These are phyloP conservation scores for Nyctibius grandis DNA, from an alignment of 2,797 vertebrate species.

Conservation along the genomic window DNA sequence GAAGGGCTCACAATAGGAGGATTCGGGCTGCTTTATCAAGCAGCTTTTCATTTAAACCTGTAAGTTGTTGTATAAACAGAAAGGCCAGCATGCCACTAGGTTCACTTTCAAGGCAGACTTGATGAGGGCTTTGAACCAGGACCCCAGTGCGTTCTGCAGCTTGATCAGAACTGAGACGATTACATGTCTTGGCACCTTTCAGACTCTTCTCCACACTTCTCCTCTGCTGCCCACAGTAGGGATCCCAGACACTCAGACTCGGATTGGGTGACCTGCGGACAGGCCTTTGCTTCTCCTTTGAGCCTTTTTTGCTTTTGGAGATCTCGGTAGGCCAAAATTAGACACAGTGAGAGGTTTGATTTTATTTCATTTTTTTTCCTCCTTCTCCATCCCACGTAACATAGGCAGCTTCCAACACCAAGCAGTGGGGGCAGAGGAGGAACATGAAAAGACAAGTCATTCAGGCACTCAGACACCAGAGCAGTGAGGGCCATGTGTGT, in stretches of 20 bases:
- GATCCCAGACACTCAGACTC: conserved; percentile 22
- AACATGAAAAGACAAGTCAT: conserved; percentile 56
- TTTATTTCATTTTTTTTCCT: not conserved
- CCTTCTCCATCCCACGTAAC: conserved; percentile 31
- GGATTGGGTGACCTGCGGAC: conserved; percentile 61
- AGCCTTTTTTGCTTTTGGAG: conserved; percentile 59
- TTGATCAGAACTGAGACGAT: conserved; percentile 69
- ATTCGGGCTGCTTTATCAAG: conserved; percentile 70
- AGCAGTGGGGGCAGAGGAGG: conserved; percentile 58
- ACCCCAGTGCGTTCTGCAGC: conserved; percentile 63
- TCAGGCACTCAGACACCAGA: not conserved
- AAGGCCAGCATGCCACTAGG: conserved; percentile 61
- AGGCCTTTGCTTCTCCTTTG: conserved; percentile 46
- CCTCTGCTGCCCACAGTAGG: conserved; percentile 61
- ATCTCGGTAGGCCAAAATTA: conserved; percentile 57
- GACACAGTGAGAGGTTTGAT: conserved; percentile 57
- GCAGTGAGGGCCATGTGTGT: not conserved
- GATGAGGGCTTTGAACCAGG: conserved; percentile 71
- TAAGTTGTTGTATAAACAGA: conserved; percentile 78
- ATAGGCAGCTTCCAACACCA: conserved; percentile 50
- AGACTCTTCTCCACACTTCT: conserved; percentile 64
- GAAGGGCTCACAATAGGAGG: conserved; percentile 77
- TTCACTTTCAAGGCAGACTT: conserved; percentile 68
- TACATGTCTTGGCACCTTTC: conserved; percentile 68
- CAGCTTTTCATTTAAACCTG: conserved; percentile 73